A percentile compares a stretch with the other conserved stretches of the same genome.
These are phyloP conservation scores for Actinopyga echinites DNA, from an alignment of 53 echinoderm and acorn worm genomes.

Conservation along the genomic window DNA sequence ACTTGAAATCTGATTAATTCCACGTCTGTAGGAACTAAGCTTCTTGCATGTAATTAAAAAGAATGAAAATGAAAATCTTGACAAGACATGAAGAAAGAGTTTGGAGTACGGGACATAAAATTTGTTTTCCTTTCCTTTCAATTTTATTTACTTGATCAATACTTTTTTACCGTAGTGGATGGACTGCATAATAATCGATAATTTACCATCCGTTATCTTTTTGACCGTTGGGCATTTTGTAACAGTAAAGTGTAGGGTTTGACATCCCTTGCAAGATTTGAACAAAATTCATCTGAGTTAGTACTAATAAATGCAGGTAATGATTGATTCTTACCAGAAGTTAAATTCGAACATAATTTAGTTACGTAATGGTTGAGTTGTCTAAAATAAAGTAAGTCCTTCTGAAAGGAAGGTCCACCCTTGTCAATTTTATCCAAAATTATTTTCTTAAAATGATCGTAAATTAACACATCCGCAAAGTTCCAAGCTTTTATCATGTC, in stretches of 20 bases:
- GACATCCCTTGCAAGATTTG: neutral
- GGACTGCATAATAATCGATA: too few species aligned
- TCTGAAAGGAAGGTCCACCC: neutral
- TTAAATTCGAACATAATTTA: neutral
- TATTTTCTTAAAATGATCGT: neutral
- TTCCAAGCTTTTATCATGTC: neutral
- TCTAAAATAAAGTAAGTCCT: neutral
- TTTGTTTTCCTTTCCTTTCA: too few species aligned
- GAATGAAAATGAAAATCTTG: too few species aligned
- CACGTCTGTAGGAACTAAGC: too few species aligned
- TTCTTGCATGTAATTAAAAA: too few species aligned
- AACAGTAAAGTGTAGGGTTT: conserved; percentile 15
- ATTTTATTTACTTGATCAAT: too few species aligned
- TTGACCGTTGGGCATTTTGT: neutral
- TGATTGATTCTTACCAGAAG: neutral
- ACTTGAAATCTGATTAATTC: too few species aligned
- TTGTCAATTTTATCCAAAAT: neutral
- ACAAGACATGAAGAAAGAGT: too few species aligned
- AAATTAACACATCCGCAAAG: neutral
- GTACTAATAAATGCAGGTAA: neutral
- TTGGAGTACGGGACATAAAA: too few species aligned
- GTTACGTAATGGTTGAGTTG: neutral
- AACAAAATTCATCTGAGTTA: neutral
- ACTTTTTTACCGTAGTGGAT: too few species aligned
- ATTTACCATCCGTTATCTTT: too few species aligned